A percentile compares a stretch with the other conserved stretches of the same genome.
Evolutionary conservation across 1,140 invertebrate genomes (phyloP).

Genomic region (Sweltsa coloradensis): DNA sequence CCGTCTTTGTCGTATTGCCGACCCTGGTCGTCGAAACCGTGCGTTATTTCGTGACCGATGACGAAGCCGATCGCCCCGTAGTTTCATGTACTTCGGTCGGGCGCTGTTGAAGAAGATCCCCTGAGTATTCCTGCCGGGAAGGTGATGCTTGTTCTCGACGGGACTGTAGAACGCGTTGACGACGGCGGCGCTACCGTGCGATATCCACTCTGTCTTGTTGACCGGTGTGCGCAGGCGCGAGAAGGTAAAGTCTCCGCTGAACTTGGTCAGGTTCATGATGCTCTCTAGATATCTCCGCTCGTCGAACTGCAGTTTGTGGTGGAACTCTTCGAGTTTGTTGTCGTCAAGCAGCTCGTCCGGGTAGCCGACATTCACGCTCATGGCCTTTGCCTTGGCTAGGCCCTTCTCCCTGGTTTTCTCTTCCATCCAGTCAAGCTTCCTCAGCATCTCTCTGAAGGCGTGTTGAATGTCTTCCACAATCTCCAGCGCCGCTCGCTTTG

Average conservation of each 20-base stretch:
- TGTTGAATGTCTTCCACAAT: conserved; percentile 71
- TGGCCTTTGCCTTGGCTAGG: conserved; percentile 56
- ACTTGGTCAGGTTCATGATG: conserved; percentile 58
- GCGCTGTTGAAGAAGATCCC: conserved; percentile 38
- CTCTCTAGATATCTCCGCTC: conserved; percentile 56
- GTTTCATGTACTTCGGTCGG: conserved; percentile 51
- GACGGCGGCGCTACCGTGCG: conserved; percentile 60
- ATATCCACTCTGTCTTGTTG: conserved; percentile 73
- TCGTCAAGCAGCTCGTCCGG: conserved; percentile 68
- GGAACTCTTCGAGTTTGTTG: conserved; percentile 61
- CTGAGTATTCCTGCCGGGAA: conserved; percentile 50
- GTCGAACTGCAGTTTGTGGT: conserved; percentile 55
- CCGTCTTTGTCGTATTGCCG: conserved; percentile 15
- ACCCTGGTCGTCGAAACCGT: conserved; percentile 72
- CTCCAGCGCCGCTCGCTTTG: conserved; percentile 58
- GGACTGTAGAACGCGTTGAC: conserved; percentile 77
- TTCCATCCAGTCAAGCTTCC: conserved; percentile 81
- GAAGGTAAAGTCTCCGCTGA: conserved; percentile 64
- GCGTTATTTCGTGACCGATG: conserved; percentile 73
- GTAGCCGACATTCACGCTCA: conserved; percentile 69
- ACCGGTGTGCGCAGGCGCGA: conserved; percentile 60
- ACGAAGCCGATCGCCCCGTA: conserved; percentile 72
- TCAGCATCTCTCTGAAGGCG: conserved; percentile 47
- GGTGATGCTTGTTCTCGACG: conserved; percentile 54
- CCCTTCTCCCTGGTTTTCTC: conserved; percentile 55